These are phyloP conservation scores for Lepidocyrtinus sp. DNA, from an alignment of 2,888 invertebrate species.

Conservation along the genomic window DNA sequence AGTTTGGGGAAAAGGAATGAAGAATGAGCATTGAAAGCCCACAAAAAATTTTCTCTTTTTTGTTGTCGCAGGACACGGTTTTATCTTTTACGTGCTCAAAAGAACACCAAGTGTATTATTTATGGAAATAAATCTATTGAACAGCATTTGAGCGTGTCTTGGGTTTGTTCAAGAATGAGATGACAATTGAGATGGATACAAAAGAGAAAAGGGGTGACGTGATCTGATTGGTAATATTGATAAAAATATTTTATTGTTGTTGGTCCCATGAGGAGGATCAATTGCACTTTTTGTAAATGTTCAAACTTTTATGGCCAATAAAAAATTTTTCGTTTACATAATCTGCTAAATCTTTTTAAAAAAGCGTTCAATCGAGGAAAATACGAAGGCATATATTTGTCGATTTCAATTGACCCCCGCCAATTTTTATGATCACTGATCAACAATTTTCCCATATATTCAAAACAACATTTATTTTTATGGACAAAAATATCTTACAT, in stretches of 20 bases:
- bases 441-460: no score
- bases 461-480: no score
- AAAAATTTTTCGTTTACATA: slow-evolving; percentile 21
- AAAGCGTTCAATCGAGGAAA: no score
- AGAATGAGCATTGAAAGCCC: slow-evolving; percentile 16
- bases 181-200: slow-evolving; percentile 28
- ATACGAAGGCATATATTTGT: no score
- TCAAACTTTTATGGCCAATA: slow-evolving; percentile 50
- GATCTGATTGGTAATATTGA: slow-evolving; percentile 58
- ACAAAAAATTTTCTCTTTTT: not conserved
- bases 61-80: not conserved
- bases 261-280: slow-evolving; percentile 20
- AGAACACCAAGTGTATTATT: slow-evolving; percentile 44
- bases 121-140: slow-evolving; percentile 33
- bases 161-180: slow-evolving; percentile 22
- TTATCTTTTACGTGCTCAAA: slow-evolving; percentile 23
- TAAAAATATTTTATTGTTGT: slow-evolving; percentile 38
- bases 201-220: slow-evolving; percentile 52
- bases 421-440: no score
- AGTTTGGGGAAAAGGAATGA: not conserved
- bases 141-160: slow-evolving; percentile 36
- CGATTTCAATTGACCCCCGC: no score
- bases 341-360: no score
- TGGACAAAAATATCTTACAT: no score
- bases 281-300: slow-evolving; percentile 29